Conservation (phyloP, 53 echinoderm and acorn worm species). For the Pentamera pediparva region DNA sequence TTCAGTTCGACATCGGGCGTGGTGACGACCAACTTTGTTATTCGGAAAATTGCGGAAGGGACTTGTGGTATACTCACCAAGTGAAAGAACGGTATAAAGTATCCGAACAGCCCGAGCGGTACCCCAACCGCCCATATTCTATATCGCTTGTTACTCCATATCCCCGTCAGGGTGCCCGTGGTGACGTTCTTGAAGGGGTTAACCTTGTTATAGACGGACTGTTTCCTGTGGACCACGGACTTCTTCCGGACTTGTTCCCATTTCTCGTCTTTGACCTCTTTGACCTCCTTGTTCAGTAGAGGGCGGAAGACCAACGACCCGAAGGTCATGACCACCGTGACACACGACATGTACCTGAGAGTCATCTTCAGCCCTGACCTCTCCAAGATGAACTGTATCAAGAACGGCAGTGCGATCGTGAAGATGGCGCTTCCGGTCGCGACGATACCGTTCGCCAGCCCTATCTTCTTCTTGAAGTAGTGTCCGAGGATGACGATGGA, state of each 20-base stretch:
- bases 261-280: constrained; percentile 18
- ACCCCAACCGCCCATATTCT: constrained; percentile 82
- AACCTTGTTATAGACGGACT: constrained; percentile 9
- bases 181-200: constrained; percentile 50
- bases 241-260: constrained; percentile 8
- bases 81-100: constrained; percentile 96
- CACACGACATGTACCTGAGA: not conserved
- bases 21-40: no score
- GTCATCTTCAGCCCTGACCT: constrained; percentile 42
- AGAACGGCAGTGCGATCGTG: constrained; percentile 78
- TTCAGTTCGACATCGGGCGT: no score
- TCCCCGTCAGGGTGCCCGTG: constrained; percentile 47
- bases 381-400: constrained; percentile 41
- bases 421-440: constrained; percentile 87
- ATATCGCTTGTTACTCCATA: constrained; percentile 84
- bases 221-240: not conserved
- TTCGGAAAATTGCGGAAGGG: no score
- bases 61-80: no score
- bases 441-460: constrained; percentile 86
- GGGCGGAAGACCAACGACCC: constrained; percentile 8
- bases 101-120: constrained; percentile 74
- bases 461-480: constrained; percentile 84
- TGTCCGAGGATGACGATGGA: constrained; percentile 83
- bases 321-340: constrained; percentile 5
- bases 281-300: not conserved